These are phyloP conservation scores for Liopterus haemorrhoidalis DNA, from an alignment of 2,888 invertebrate species.

Conservation along the genomic window DNA sequence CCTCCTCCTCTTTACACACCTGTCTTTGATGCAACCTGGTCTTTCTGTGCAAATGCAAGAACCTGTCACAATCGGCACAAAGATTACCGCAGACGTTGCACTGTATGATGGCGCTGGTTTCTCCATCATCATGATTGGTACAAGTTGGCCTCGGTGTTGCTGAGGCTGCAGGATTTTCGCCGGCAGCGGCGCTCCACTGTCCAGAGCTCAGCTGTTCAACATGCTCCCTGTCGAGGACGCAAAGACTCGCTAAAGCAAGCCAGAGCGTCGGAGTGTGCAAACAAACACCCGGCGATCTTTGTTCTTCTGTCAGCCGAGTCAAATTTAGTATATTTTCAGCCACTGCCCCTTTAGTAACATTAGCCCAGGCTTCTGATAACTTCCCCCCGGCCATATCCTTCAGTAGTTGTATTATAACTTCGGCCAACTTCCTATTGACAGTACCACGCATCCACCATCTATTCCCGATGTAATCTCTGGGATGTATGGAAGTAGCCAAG, in stretches of 20 bases:
- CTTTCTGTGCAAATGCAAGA: constrained; percentile 84
- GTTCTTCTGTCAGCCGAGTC: constrained; percentile 71
- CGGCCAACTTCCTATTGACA: constrained; percentile 78
- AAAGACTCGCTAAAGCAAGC: constrained; percentile 88
- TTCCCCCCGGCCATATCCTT: constrained; percentile 92
- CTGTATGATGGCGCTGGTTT: constrained; percentile 86
- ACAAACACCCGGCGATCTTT: constrained; percentile 70
- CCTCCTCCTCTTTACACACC: constrained; percentile 93
- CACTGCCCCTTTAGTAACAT: constrained; percentile 79
- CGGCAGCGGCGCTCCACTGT: constrained; percentile 66
- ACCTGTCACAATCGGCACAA: constrained; percentile 93
- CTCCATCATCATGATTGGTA: constrained; percentile 93
- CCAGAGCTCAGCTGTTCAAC: constrained; percentile 75
- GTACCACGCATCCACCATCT: constrained; percentile 85
- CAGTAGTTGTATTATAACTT: constrained; percentile 78
- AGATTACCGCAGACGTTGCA: constrained; percentile 88
- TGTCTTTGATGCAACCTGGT: constrained; percentile 81
- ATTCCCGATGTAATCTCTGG: constrained; percentile 51
- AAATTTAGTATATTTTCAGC: constrained; percentile 80
- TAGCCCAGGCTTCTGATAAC: constrained; percentile 78
- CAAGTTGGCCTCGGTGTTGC: constrained; percentile 72
- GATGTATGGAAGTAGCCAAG: constrained; percentile 54
- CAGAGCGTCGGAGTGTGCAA: constrained; percentile 80
- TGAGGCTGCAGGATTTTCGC: constrained; percentile 48
- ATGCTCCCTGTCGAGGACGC: constrained; percentile 87